These are phyloP conservation scores for Thalassophryne amazonica DNA, from an alignment of 2,797 vertebrate genomes.

Conservation along the genomic window DNA sequence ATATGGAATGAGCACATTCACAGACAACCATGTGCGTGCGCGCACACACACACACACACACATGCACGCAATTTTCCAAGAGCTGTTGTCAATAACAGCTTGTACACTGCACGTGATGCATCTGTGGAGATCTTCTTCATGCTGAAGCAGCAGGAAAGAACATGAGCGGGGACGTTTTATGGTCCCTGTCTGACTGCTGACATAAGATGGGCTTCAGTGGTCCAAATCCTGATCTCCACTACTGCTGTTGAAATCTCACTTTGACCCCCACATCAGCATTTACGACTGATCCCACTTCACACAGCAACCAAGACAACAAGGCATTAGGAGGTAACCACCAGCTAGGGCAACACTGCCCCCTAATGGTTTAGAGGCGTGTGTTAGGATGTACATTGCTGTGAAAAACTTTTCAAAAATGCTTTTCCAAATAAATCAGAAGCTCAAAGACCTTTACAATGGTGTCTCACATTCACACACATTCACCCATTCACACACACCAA, in stretches of 20 bases:
- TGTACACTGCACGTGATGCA: conserved; percentile 51
- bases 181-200: conserved; percentile 43
- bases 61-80: conserved; percentile 25
- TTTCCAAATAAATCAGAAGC: too few relatives aligned
- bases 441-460: too few relatives aligned
- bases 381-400: too few relatives aligned
- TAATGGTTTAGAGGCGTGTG: conserved; percentile 62
- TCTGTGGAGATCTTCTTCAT: conserved; percentile 25
- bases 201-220: conserved; percentile 26
- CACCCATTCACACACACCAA: too few relatives aligned
- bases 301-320: conserved; percentile 13
- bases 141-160: conserved; percentile 47
- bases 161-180: conserved; percentile 38
- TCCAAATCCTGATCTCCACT: conserved; percentile 48
- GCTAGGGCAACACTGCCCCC: conserved; percentile 78
- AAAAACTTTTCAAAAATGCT: too few relatives aligned
- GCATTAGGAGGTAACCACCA: conserved; percentile 17
- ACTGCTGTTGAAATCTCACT: conserved; percentile 43
- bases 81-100: conserved; percentile 50
- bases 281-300: conserved; percentile 39
- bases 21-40: conserved; percentile 28
- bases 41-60: conserved; percentile 13
- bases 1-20: conserved; percentile 4
- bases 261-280: conserved; percentile 61
- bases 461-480: too few relatives aligned